These are phyloP conservation scores for Stigmatopora nigra DNA, from an alignment of 2,113 vertebrate genomes.

Conservation along the genomic window DNA sequence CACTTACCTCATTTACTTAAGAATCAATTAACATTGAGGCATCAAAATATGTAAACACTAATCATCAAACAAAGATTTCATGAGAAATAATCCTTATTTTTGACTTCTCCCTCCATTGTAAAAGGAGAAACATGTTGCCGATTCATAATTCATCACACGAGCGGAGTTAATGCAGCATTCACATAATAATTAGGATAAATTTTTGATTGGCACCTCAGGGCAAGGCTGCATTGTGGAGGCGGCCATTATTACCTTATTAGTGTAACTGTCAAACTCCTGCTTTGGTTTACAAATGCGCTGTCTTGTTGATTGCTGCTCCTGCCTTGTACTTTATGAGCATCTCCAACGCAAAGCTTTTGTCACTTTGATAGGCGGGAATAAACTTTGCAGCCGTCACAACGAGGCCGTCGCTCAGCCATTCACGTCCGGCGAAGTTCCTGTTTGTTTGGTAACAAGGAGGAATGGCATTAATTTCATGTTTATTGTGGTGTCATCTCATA, in stretches of 20 bases:
- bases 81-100: slow-evolving; percentile 9
- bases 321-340: slow-evolving; percentile 33
- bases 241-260: slow-evolving; percentile 63
- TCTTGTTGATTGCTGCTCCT: slow-evolving; percentile 47
- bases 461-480: neutral
- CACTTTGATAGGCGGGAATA: slow-evolving; percentile 46
- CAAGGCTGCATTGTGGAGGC: slow-evolving; percentile 57
- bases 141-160: slow-evolving; percentile 70
- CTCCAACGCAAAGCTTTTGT: slow-evolving; percentile 44
- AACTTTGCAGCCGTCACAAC: slow-evolving; percentile 28
- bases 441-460: neutral
- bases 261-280: slow-evolving; percentile 66
- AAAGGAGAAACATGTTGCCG: slow-evolving; percentile 66
- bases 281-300: slow-evolving; percentile 66
- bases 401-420: neutral
- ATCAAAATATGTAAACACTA: neutral
- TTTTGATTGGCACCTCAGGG: slow-evolving; percentile 68
- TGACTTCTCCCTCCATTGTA: slow-evolving; percentile 45
- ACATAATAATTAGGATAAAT: slow-evolving; percentile 74
- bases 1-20: neutral
- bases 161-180: slow-evolving; percentile 68
- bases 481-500: neutral
- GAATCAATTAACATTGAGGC: neutral
- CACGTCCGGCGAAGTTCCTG: neutral
- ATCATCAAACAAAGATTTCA: neutral